Evolutionary conservation across 2,797 vertebrate genomes (phyloP), one percentile per base, ranked within the genome.

Genomic region (Acanthurus leucopareius): DNA sequence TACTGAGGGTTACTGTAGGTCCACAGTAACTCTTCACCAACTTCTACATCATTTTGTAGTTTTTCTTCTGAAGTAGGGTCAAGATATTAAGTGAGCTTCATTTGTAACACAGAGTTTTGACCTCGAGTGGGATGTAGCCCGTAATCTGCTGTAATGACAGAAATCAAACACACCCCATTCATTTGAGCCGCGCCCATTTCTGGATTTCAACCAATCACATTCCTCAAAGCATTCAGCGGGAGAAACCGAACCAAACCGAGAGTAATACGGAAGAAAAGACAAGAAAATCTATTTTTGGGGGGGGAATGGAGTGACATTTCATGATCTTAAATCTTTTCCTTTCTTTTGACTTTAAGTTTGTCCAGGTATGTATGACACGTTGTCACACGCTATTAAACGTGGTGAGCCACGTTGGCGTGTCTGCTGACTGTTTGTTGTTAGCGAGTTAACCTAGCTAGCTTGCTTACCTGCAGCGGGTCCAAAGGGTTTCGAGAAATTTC

Each of bases 161-260:
- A 77, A 81, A 87, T 0, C 74, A 44, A 91, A 35, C 85, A 40
- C 47, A 84, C 22, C 72, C 16, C 0, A 0, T 1, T 28, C 0
- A 0, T 8, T 19, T 2, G 3, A 44, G 1, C 44, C 71, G 67
- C 91, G 62, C 88, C 87, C 28, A 47, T 17, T 20, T 0, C 1
- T 0, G 6, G 10, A 6, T 1, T 15, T 32, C 16, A 79, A 19
- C 91, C 91, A 94, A 93, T 94, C 77, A 78, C 13, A 49, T 57
- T 60, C 45, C n/a, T 67, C 35, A 7, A 52, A 47, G 5, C 45
- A 15, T 88, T 74, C 71, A 77, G 94, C 93, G 93, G 89, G 91
- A 94, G 89, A 91, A 91, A 76, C 66, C 0, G 69, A 88, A 80
- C 40, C 8, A 38, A 10, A 1, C 32, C 8, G 3, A 25, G 45